A percentile compares a stretch with the other conserved stretches of the same genome.
Evolutionary conservation across 2,113 vertebrate genomes (phyloP).

Genomic region (Lagopus leucura): DNA sequence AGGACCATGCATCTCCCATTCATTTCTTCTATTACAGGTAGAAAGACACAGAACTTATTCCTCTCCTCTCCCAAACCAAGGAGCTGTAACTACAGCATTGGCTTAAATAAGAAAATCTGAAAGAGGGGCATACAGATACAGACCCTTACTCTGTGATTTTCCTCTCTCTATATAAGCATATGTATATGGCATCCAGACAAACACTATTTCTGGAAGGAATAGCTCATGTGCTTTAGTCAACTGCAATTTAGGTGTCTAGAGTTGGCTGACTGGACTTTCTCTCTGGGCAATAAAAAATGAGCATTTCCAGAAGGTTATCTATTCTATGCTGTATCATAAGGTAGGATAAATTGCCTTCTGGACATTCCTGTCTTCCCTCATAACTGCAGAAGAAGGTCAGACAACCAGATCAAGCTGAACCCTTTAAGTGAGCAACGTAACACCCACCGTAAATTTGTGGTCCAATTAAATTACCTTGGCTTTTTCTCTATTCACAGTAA

Average conservation of each 20-base stretch:
- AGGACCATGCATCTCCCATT: neutral
- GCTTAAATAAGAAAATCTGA: neutral
- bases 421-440: neutral
- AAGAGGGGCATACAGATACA: neutral
- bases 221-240: neutral
- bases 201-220: neutral
- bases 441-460: accelerated
- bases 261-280: neutral
- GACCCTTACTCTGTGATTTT: neutral
- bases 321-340: neutral
- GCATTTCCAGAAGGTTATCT: neutral
- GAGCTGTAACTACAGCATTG: neutral
- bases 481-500: neutral
- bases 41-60: neutral
- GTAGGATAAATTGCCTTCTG: accelerated
- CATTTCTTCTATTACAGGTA: neutral
- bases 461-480: neutral
- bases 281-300: neutral
- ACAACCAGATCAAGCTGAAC: neutral
- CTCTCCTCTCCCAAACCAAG: neutral
- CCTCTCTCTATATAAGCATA: neutral
- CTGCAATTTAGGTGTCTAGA: neutral
- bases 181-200: neutral
- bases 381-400: neutral
- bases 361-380: neutral